Conservation (phyloP, 1,140 invertebrate genomes). For the Acromyrmex heyeri region DNA sequence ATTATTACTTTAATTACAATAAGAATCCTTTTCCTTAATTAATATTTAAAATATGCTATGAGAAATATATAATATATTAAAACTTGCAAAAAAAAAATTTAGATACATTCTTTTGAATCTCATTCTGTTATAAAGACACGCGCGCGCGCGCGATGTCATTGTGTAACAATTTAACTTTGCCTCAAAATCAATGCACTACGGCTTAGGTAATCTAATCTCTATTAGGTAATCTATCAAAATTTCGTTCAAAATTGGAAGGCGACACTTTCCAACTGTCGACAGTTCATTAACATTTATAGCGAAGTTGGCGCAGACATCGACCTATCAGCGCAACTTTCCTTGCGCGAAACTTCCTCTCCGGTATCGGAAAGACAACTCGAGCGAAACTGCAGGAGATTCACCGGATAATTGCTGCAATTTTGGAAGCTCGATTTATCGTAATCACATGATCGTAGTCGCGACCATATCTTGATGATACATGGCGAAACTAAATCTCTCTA, state of each 20-base stretch:
- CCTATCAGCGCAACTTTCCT: constrained; percentile 12
- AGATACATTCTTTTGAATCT: neutral
- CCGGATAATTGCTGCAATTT: constrained; percentile 46
- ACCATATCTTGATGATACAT: neutral
- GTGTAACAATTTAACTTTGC: neutral
- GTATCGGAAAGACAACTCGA: constrained; percentile 28
- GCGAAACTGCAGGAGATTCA: constrained; percentile 24
- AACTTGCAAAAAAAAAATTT: neutral
- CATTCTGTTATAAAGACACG: neutral
- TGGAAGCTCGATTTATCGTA: constrained; percentile 35
- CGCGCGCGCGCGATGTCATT: neutral
- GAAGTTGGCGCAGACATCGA: constrained; percentile 23
- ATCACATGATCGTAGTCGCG: constrained; percentile 21
- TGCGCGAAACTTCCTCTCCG: constrained; percentile 11
- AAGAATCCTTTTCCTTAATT: neutral
- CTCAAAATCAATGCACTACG: neutral
- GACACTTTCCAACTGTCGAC: constrained; percentile 5
- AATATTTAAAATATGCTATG: neutral
- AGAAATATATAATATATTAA: neutral
- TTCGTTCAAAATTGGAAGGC: neutral
- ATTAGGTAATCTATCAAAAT: constrained; percentile 27
- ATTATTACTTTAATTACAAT: neutral
- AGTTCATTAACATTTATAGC: constrained; percentile 25
- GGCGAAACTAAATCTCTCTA: constrained; percentile 6
- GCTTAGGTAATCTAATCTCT: no score